Evolutionary conservation across 2,888 invertebrate genomes (phyloP).

Genomic region (Lydus trimaculatus): DNA sequence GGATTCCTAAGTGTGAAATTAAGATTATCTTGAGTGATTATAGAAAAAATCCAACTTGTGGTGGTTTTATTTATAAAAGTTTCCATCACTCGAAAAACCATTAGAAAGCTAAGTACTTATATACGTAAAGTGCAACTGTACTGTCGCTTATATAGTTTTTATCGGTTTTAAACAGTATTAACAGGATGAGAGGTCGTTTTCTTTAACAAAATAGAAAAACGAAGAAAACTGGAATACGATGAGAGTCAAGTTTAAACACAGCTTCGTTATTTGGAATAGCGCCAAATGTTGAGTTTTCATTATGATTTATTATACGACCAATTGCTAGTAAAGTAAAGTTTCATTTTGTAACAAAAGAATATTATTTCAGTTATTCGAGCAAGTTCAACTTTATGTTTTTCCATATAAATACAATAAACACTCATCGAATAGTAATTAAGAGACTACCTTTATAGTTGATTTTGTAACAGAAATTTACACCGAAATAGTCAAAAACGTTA

Average conservation of each 20-base stretch:
- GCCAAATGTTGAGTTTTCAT: conserved; percentile 1
- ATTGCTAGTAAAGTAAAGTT: not conserved
- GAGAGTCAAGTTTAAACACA: not conserved
- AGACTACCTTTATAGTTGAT: no score
- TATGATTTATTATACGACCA: conserved; percentile 3
- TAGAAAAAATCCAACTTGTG: no score
- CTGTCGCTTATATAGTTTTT: not conserved
- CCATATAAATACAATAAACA: no score
- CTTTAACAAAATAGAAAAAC: conserved; percentile 20
- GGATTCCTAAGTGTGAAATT: no score
- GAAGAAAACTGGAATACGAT: conserved; percentile 28
- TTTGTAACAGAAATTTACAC: not conserved
- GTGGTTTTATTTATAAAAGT: no score
- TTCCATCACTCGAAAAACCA: no score
- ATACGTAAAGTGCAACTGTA: no score
- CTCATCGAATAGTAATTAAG: no score
- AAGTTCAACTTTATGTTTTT: not conserved
- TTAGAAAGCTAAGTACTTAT: no score
- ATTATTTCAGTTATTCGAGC: not conserved
- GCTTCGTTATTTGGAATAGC: not conserved
- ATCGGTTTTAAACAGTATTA: not conserved
- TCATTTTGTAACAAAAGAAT: not conserved
- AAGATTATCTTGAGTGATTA: no score
- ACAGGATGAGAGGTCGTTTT: not conserved
- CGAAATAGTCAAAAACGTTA: not conserved